Evolutionary conservation across 1,140 invertebrate species (phyloP).

Genomic region (Bombus huntii): DNA sequence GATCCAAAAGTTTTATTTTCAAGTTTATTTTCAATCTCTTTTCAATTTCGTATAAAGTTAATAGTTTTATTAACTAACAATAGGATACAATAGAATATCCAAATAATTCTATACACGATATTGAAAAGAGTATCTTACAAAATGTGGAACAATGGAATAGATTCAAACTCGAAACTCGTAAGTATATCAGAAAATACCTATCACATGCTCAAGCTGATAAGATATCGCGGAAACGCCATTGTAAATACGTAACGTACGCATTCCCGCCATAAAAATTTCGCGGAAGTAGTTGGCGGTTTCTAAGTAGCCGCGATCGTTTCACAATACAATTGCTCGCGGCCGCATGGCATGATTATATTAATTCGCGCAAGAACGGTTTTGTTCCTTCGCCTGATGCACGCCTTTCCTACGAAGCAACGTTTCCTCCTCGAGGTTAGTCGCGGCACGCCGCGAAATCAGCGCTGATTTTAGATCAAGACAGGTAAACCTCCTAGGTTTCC

Average conservation of each 20-base stretch:
- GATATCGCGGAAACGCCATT: constrained; percentile 57
- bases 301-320: constrained; percentile 40
- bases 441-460: not conserved
- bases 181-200: constrained; percentile 47
- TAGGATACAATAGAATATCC: not conserved
- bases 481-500: too few species aligned
- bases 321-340: not conserved
- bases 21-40: too few species aligned
- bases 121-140: too few species aligned
- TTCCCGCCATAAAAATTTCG: constrained; percentile 23
- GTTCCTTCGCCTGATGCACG: not conserved
- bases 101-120: not conserved
- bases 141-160: not conserved
- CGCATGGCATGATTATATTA: constrained; percentile 11
- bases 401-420: not conserved
- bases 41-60: not conserved
- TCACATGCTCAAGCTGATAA: constrained; percentile 62
- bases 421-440: not conserved
- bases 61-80: not conserved
- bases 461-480: not conserved
- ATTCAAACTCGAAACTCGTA: not conserved
- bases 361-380: constrained; percentile 18
- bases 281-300: constrained; percentile 25
- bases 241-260: not conserved
- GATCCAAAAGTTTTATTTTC: not conserved